Conservation (phyloP, 2,888 invertebrate genomes). For the Lochmaea capreae region DNA sequence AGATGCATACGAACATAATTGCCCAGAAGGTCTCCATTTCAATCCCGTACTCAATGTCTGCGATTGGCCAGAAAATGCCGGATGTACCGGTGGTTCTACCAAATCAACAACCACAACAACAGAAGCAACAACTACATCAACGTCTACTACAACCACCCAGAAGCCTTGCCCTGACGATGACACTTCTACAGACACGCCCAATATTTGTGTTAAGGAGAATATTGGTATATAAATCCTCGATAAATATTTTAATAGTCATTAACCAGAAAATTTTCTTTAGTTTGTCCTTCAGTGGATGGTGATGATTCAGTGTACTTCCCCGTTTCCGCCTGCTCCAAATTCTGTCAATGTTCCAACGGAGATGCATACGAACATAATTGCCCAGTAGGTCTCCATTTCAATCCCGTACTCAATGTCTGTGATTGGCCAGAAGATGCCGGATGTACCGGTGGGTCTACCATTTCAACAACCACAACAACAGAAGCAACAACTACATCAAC, state of each 20-base stretch:
- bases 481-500: background rate
- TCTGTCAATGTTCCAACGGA: slow-evolving; percentile 44
- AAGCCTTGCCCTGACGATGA: too few species aligned
- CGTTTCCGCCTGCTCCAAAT: slow-evolving; percentile 37
- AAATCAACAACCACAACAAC: background rate
- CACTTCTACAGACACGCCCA: background rate
- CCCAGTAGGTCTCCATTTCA: slow-evolving; percentile 40
- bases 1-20: slow-evolving; percentile 34
- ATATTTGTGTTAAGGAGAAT: background rate
- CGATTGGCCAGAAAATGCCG: slow-evolving; percentile 35
- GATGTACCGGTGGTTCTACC: slow-evolving; percentile 24
- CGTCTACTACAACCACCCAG: background rate
- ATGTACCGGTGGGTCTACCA: slow-evolving; percentile 16
- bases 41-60: slow-evolving; percentile 41
- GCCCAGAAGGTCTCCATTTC: slow-evolving; percentile 42
- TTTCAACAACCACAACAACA: slow-evolving; percentile 2
- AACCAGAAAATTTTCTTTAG: background rate
- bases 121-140: background rate
- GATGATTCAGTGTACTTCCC: slow-evolving; percentile 38
- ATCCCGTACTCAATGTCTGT: slow-evolving; percentile 40
- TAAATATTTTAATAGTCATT: background rate
- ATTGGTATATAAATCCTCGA: background rate
- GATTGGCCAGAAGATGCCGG: slow-evolving; percentile 36
- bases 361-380: slow-evolving; percentile 36
- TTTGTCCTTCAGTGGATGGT: slow-evolving; percentile 39